Evolutionary conservation across 37 sponge, comb jelly and placozoan species (phyloP), one percentile per base, ranked within the genome.

Genomic region (Oopsacas minuta): DNA sequence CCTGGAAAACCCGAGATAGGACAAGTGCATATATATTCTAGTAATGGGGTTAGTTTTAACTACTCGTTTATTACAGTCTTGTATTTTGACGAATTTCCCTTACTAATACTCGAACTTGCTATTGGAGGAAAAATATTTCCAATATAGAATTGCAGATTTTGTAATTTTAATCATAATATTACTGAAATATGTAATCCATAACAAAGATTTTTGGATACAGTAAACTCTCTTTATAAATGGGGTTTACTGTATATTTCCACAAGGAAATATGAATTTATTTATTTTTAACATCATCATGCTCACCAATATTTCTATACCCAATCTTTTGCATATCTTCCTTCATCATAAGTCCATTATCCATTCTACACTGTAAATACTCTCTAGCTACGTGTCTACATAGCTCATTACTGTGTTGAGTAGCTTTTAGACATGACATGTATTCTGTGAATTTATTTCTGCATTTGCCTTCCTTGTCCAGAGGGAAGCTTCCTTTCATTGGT

Each of bases 11-110:
- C 91, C 8, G 94, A 94, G 34, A 75, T 87, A 39, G 94, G 94
- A 0, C 69, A 86, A 0, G 92, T 94, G 15, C 90, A 86, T 38
- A 83, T 91, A 35, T 94, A 89, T 86, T 81, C 52, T 1, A 91
- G 90, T 30, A 83, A 36, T 53, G 83, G 52, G 23, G 92, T 90
- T 83, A 81, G 91, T 84, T 22, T n/a, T n/a, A n/a, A n/a, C n/a
- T n/a, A n/a, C 25, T 5, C 10, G 36, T 37, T 22, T 82, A 38
- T 37, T 7, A 38, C 1, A 35, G 0, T 35, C 32, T 20, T 32
- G 28, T 20, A 61, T 34, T 20, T 25, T 61, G 5, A 7, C 75
- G 75, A 32, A 61, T 61, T 61, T 32, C 7, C 75, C 28, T n/a
- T 10, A 46, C 12, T 12, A 46, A 46, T 46, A 46, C 17, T 17